phyloP scores from a whole-genome alignment of 2,888 invertebrate species.

The Strigamia crassipes region DNA sequence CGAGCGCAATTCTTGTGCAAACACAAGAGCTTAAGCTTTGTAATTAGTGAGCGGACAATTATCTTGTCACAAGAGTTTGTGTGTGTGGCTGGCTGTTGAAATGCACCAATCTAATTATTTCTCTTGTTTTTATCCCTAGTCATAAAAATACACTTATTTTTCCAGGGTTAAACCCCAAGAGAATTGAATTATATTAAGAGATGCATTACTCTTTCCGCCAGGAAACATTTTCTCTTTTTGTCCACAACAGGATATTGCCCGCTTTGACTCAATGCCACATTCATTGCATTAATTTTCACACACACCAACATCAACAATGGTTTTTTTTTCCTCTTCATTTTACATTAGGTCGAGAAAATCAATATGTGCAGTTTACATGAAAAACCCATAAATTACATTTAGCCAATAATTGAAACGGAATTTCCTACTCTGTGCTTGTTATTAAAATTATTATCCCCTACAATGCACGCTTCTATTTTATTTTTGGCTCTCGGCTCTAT shows the following conservation, averaged over 20 bases:
- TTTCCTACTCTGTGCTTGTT: neutral
- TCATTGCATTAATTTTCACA: slow-evolving; percentile 31
- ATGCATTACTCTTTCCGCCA: neutral
- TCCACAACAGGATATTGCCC: slow-evolving; percentile 30
- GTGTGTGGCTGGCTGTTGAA: slow-evolving; percentile 37
- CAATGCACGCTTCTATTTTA: neutral
- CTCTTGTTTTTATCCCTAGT: slow-evolving; percentile 2
- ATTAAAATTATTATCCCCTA: neutral
- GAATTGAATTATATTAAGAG: slow-evolving; percentile 17
- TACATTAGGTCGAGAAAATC: slow-evolving; percentile 5
- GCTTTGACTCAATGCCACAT: slow-evolving; percentile 32
- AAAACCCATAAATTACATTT: slow-evolving; percentile 34
- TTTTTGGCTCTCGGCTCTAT: neutral
- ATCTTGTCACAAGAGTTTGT: slow-evolving; percentile 29
- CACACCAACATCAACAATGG: neutral
- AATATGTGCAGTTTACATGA: slow-evolving; percentile 3
- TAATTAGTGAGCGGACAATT: slow-evolving; percentile 36
- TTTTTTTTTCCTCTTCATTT: neutral
- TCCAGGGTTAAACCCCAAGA: neutral
- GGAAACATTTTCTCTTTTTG: slow-evolving; percentile 27
- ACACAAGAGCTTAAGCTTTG: slow-evolving; percentile 22
- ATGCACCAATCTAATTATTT: slow-evolving; percentile 38
- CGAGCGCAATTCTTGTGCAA: neutral
- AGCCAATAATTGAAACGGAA: slow-evolving; percentile 38
- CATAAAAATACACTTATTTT: slow-evolving; percentile 37